These are phyloP conservation scores for Shinisaurus crocodilurus DNA, from an alignment of 2,113 vertebrate genomes.

Conservation along the genomic window DNA sequence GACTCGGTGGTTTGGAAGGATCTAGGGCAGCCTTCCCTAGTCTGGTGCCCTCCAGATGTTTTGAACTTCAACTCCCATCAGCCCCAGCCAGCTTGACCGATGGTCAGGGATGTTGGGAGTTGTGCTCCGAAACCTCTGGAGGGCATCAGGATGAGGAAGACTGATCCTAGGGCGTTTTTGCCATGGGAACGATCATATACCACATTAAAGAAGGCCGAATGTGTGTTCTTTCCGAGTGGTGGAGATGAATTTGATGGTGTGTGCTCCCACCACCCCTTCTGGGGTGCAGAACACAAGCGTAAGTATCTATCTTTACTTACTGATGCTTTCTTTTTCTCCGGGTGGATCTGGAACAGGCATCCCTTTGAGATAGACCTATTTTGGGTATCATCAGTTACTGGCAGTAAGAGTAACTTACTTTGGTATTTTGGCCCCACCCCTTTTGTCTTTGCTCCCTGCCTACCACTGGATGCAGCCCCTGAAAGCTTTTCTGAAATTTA, in stretches of 20 bases:
- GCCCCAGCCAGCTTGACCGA: too few relatives aligned
- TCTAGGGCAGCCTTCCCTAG: too few relatives aligned
- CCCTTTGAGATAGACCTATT: not conserved
- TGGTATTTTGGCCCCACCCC: too few relatives aligned
- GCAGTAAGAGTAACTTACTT: too few relatives aligned
- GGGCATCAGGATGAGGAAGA: too few relatives aligned
- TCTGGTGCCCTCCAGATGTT: not conserved
- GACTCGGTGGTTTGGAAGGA: too few relatives aligned
- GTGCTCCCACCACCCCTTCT: not conserved
- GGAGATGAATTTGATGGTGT: too few relatives aligned
- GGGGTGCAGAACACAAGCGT: not conserved
- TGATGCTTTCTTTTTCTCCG: not conserved
- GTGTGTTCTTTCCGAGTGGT: not conserved
- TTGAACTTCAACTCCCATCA: too few relatives aligned
- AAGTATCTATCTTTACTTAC: not conserved
- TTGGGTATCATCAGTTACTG: not conserved
- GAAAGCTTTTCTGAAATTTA: too few relatives aligned
- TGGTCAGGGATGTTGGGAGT: not conserved
- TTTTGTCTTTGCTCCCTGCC: too few relatives aligned
- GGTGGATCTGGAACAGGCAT: too few relatives aligned
- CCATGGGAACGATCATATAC: not conserved
- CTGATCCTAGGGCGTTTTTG: not conserved
- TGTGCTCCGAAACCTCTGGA: not conserved
- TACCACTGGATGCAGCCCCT: too few relatives aligned
- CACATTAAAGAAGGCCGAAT: not conserved